Evolutionary conservation across 2,797 vertebrate species (phyloP).

Genomic region (Sardinella longiceps): DNA sequence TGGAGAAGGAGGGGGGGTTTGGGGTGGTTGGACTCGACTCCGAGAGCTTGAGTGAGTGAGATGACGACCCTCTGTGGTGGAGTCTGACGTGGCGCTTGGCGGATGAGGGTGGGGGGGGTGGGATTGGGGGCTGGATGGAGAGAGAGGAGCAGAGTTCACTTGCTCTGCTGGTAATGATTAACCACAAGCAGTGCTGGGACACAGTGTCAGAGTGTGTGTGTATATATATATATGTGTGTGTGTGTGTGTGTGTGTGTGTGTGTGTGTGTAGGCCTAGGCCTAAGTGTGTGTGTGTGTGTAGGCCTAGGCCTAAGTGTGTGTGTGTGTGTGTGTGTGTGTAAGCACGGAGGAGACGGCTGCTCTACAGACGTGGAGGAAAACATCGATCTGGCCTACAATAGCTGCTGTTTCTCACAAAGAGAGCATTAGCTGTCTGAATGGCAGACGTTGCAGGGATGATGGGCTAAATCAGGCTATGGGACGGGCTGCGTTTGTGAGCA

Average conservation of each 20-base stretch:
- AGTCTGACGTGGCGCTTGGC: neutral
- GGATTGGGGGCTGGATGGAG: neutral
- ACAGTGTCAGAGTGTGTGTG: neutral
- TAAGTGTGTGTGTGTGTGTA: neutral
- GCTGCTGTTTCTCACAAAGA: neutral
- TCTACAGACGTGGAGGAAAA: neutral
- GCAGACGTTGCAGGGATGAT: neutral
- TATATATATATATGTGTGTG: no score
- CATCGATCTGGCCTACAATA: neutral
- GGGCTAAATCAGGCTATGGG: neutral
- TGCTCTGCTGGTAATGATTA: neutral
- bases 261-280: neutral
- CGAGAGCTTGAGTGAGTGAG: neutral
- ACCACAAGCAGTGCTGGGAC: neutral
- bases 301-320: no score
- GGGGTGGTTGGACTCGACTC: neutral
- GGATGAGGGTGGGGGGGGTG: neutral
- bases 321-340: neutral
- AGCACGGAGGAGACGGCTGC: neutral
- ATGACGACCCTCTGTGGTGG: neutral
- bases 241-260: neutral
- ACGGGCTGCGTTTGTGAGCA: neutral
- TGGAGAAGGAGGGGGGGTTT: neutral
- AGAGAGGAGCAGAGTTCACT: neutral
- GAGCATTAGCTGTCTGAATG: neutral